phyloP scores from a whole-genome alignment of 2,113 vertebrate genomes.

The Danionella cerebrum region DNA sequence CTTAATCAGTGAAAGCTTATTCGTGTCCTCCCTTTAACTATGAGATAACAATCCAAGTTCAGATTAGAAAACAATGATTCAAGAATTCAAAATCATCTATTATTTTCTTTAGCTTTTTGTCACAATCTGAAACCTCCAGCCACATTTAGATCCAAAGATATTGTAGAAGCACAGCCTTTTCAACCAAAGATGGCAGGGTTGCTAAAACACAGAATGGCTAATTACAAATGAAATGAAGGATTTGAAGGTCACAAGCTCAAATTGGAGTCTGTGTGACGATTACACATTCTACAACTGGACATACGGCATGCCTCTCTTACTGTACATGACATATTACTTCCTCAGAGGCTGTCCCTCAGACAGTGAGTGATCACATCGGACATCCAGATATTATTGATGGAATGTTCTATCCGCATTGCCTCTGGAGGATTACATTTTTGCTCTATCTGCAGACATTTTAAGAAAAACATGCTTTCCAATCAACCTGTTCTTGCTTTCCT shows the following conservation, averaged over 20 bases:
- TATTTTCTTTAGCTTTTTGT: too few relatives aligned
- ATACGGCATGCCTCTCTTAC: neutral
- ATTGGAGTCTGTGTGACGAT: neutral
- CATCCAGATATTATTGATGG: conserved; percentile 2
- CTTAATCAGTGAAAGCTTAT: too few relatives aligned
- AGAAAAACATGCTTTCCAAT: neutral
- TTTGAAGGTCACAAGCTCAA: neutral
- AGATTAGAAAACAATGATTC: too few relatives aligned
- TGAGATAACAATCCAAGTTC: too few relatives aligned
- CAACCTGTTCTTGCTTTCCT: neutral
- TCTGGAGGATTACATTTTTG: neutral
- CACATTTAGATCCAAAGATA: too few relatives aligned
- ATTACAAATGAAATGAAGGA: neutral
- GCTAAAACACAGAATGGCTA: neutral
- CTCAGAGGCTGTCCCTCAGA: neutral
- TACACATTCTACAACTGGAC: neutral
- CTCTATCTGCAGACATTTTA: neutral
- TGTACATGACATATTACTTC: conserved; percentile 7
- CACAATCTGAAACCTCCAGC: too few relatives aligned
- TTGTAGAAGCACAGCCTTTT: neutral
- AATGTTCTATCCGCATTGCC: neutral
- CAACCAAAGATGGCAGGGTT: too few relatives aligned
- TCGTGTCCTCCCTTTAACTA: too few relatives aligned
- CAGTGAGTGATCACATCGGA: neutral
- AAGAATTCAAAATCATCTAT: too few relatives aligned